Evolutionary conservation across 2,888 invertebrate genomes (phyloP).

Genomic region (Drosophila setosimentum): DNA sequence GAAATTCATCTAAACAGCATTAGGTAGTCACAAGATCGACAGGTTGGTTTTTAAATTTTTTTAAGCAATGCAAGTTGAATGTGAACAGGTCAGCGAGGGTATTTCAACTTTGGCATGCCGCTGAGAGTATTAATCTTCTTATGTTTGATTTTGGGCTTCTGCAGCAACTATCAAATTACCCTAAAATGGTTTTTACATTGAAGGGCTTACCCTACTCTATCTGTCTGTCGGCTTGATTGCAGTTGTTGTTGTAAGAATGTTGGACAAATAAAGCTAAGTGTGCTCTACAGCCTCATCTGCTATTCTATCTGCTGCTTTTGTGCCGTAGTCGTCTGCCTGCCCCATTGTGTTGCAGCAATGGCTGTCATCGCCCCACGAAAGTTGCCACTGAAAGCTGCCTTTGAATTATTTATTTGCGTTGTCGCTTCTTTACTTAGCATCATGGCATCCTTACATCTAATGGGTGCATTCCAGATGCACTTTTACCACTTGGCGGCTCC

Average conservation of each 20-base stretch:
- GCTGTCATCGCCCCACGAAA: constrained; percentile 1
- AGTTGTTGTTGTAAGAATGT: constrained; percentile 18
- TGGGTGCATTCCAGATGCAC: constrained; percentile 34
- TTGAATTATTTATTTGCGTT: constrained; percentile 59
- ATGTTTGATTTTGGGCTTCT: neutral
- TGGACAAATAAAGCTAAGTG: constrained; percentile 57
- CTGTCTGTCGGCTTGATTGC: neutral
- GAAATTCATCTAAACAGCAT: neutral
- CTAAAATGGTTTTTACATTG: constrained; percentile 49
- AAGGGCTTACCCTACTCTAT: constrained; percentile 21
- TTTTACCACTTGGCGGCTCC: neutral
- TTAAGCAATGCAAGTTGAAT: neutral
- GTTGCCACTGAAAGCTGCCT: constrained; percentile 22
- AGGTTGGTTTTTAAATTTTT: neutral
- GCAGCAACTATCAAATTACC: constrained; percentile 44
- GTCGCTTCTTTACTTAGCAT: neutral
- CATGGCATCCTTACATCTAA: constrained; percentile 8
- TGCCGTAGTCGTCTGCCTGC: constrained; percentile 5
- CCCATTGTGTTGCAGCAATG: constrained; percentile 24
- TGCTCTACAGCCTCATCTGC: neutral
- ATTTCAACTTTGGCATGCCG: neutral
- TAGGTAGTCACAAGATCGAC: neutral
- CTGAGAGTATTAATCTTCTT: neutral
- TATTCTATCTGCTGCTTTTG: neutral
- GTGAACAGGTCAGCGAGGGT: neutral